Evolutionary conservation across 2,888 invertebrate genomes (phyloP).

Genomic region (Rhodophaea formosa): DNA sequence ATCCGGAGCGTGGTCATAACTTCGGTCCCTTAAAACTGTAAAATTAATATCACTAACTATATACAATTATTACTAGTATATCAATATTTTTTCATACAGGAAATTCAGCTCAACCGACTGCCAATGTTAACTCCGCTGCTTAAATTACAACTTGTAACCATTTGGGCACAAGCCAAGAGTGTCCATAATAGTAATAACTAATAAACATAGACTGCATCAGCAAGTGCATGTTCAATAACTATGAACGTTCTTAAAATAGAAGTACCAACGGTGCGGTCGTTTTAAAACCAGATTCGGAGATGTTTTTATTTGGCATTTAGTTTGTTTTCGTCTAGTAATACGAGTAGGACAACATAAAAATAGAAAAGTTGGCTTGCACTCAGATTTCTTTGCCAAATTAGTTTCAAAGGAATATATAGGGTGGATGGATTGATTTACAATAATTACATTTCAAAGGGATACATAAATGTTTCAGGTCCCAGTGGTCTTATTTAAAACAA

Average conservation of each 20-base stretch:
- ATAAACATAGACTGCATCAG: slow-evolving; percentile 19
- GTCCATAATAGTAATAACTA: slow-evolving; percentile 25
- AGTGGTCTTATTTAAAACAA: too few species aligned
- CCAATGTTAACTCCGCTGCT: slow-evolving; percentile 20
- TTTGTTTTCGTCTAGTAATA: background rate
- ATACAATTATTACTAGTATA: too few species aligned
- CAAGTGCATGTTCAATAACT: slow-evolving; percentile 27
- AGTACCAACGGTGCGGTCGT: slow-evolving; percentile 27
- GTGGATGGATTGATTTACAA: too few species aligned
- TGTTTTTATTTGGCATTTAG: background rate
- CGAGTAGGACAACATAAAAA: background rate
- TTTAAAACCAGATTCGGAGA: slow-evolving; percentile 8
- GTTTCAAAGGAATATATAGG: background rate
- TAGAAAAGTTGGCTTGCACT: background rate
- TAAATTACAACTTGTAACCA: slow-evolving; percentile 26
- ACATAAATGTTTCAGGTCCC: too few species aligned
- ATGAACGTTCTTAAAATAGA: slow-evolving; percentile 35
- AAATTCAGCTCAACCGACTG: slow-evolving; percentile 11
- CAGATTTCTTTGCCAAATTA: background rate
- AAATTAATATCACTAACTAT: too few species aligned
- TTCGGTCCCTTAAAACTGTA: too few species aligned
- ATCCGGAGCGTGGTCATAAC: too few species aligned
- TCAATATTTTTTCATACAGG: slow-evolving; percentile 5
- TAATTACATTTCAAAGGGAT: too few species aligned
- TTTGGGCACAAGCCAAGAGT: slow-evolving; percentile 36